These are phyloP conservation scores for Stratiomys singularior DNA, from an alignment of 2,888 invertebrate genomes.

Conservation along the genomic window DNA sequence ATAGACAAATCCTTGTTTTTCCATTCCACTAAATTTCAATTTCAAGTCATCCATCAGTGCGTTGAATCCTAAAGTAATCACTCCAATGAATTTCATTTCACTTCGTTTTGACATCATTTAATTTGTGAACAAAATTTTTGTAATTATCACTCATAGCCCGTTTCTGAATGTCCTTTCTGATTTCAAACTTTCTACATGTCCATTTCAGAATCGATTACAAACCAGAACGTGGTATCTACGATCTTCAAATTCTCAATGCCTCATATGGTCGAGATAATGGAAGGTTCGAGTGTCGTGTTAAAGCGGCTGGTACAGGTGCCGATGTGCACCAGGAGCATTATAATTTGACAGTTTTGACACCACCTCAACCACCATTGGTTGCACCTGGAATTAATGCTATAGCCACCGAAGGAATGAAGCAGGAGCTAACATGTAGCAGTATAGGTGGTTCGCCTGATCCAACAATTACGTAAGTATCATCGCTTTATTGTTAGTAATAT, in stretches of 20 bases:
- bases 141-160: no score
- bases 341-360: slow-evolving; percentile 85
- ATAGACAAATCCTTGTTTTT: neutral
- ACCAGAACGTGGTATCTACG: slow-evolving; percentile 85
- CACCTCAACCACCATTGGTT: slow-evolving; percentile 83
- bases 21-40: neutral
- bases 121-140: no score
- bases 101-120: neutral
- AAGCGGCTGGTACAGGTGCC: slow-evolving; percentile 83
- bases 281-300: slow-evolving; percentile 89
- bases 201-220: slow-evolving; percentile 76
- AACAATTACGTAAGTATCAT: slow-evolving; percentile 72
- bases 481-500: no score
- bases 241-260: slow-evolving; percentile 87
- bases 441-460: slow-evolving; percentile 92
- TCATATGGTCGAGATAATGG: slow-evolving; percentile 93
- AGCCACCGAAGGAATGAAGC: slow-evolving; percentile 82
- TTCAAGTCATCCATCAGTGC: no score
- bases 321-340: slow-evolving; percentile 87
- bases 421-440: slow-evolving; percentile 83
- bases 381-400: slow-evolving; percentile 79
- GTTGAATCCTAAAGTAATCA: no score
- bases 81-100: neutral
- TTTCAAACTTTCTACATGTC: slow-evolving; percentile 1
- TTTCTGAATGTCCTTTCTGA: slow-evolving; percentile 39